Evolutionary conservation across 2,797 vertebrate genomes (phyloP).

Genomic region (Macropus fuliginosus): DNA sequence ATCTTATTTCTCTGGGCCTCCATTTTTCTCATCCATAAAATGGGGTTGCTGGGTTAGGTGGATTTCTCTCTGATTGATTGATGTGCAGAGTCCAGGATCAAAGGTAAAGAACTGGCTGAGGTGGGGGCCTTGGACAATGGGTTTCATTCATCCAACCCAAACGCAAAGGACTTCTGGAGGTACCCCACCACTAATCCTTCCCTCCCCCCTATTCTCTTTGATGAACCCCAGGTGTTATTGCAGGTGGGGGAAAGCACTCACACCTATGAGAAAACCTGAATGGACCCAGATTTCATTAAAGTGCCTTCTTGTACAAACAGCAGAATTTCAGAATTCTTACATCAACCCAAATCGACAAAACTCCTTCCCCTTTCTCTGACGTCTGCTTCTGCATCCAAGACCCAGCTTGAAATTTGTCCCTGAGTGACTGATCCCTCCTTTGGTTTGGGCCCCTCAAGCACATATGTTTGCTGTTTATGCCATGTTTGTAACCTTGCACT

Average conservation of each 20-base stretch:
- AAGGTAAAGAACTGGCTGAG: not conserved
- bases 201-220: not conserved
- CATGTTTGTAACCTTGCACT: not conserved
- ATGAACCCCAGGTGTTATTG: not conserved
- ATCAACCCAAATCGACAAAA: not conserved
- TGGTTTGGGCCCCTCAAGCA: not conserved
- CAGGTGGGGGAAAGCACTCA: not conserved
- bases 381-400: not conserved
- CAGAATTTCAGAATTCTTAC: not conserved
- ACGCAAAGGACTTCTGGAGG: not conserved
- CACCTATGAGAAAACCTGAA: not conserved
- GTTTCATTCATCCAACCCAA: not conserved
- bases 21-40: not conserved
- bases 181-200: not conserved
- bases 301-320: not conserved
- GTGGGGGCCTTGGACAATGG: not conserved
- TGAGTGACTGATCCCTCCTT: not conserved
- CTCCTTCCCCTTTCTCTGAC: not conserved
- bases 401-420: not conserved
- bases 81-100: not conserved
- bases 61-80: not conserved
- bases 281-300: not conserved
- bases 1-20: not conserved
- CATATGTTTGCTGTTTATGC: not conserved
- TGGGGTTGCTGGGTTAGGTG: not conserved